Base-by-base conservation (phyloP, 2,888 invertebrate species). In the Nomada lathburiana region DNA sequence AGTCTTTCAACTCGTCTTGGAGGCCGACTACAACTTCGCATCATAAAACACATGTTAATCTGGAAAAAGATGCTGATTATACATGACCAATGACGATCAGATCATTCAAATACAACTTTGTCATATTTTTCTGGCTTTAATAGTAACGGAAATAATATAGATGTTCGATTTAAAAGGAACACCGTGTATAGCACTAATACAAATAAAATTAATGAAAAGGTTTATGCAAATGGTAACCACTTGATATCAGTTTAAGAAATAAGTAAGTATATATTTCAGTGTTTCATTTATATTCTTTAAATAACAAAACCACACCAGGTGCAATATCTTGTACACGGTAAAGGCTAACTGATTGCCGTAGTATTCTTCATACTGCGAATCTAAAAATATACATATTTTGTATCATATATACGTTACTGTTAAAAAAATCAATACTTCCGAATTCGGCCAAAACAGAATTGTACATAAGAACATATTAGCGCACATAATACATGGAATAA, bases 1-100 rank as follows among this genome's bases (percentile, higher is more conserved):
- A 16, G 3, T 59, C n/a, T 23, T 29, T 59, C 10, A 59, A 59
- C 26, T 29, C 29, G 26, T 59, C 57, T 59, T 59, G 5, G 26
- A 59, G 4, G 57, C 26, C 26, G 13, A 26, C 57, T 29, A 62
- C 44, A 42, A 42, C 42, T 7, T 18, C 16, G 62, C n/a, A 42
- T 42, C n/a, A 62, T 42, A 62, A 62, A 62, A 62, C n/a, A 62
- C 36, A 62, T 62, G 62, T 62, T 36, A 62, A 62, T 50, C 13
- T 50, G 50, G 13, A 50, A 50, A 50, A 50, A 50, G 16, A 50
- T 50, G 16, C 29, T 29, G 3, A 29, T 29, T 29, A 29, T 29
- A 29, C 47, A 47, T 13, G 1, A 47, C 47, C 47, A n/a, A n/a
- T n/a, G n/a, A n/a, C n/a, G n/a, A 13, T 47, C 53, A 53, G 18